Base-by-base conservation (phyloP, 2,888 invertebrate genomes). In the Caenorhabditis macrosperma region DNA sequence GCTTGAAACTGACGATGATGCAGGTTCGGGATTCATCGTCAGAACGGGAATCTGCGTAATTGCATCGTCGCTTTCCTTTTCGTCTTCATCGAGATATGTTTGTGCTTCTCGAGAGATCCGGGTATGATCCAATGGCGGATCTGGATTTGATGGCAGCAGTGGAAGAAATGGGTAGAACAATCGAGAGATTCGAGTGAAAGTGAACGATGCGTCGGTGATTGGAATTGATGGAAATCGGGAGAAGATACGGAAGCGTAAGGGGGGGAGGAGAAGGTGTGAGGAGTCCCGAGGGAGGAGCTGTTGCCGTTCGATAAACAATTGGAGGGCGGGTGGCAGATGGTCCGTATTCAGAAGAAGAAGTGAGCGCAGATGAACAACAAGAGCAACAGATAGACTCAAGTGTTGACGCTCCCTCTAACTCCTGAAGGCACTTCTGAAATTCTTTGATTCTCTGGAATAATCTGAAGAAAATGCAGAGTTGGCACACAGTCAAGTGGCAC, bases 1-100 rank as follows among this genome's bases (percentile, higher is more conserved):
- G 67, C 71, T 74, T 78, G 71, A 72, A 74, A 78, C 68, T 67
- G 74, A 59, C 63, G 68, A 69, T 68, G 72, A 63, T 44, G 69
- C 64, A 66, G 71, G 71, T 71, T 71, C 71, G 71, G 35, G 71
- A 63, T 54, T 35, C 63, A 52, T 26, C 52, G 52, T 46, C 54
- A 63, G 72, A 72, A 72, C 72, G 55, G 64, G 64, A 72, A 72
- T 72, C 55, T 72, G 72, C 72, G 72, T 64, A 72, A 72, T 72
- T 69, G 68, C 35, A 66, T 66, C n/a, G 66, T 54, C 61, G 74
- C 67, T 75, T 75, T 76, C 67, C 60, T 76, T 76, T 76, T 78
- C 68, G 59, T 67, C 69, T 69, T 63, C 54, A 68, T 71, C 76
- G 67, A 61, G 68, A 67, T 68, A 55, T 77, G 64, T 64, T 68